These are phyloP conservation scores for Protaetia brevitarsis DNA, from an alignment of 1,140 invertebrate species.

Conservation along the genomic window DNA sequence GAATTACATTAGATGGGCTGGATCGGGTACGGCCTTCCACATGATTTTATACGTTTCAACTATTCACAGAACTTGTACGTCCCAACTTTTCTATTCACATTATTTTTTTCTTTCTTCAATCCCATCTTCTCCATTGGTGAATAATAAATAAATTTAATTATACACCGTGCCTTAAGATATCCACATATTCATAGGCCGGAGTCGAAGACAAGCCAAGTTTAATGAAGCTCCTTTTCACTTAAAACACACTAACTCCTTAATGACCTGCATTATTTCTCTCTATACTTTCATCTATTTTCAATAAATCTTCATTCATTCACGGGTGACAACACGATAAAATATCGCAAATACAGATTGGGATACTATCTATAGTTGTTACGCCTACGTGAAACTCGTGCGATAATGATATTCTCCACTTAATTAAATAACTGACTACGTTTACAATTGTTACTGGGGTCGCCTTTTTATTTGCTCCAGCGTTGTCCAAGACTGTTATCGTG, in stretches of 20 bases:
- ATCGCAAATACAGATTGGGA: neutral
- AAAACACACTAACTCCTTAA: too few relatives aligned
- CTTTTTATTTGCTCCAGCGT: too few relatives aligned
- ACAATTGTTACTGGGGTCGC: neutral
- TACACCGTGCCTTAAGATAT: too few relatives aligned
- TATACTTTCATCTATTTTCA: too few relatives aligned
- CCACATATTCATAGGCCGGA: too few relatives aligned
- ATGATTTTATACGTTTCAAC: neutral
- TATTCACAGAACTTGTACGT: neutral
- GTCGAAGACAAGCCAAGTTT: too few relatives aligned
- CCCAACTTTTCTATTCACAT: neutral
- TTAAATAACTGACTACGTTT: constrained; percentile 12
- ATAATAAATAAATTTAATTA: neutral
- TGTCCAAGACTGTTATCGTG: constrained; percentile 1
- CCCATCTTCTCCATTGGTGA: too few relatives aligned
- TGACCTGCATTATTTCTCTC: too few relatives aligned
- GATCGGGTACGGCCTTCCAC: neutral
- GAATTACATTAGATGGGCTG: constrained; percentile 7
- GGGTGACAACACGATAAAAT: neutral
- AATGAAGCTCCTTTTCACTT: too few relatives aligned
- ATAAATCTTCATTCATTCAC: too few relatives aligned
- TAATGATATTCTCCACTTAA: constrained; percentile 12
- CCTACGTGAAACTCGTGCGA: neutral
- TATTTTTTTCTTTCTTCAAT: neutral
- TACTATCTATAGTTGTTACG: neutral